Base-by-base conservation (phyloP, 2,888 invertebrate species). In the Hetaerina titia region DNA sequence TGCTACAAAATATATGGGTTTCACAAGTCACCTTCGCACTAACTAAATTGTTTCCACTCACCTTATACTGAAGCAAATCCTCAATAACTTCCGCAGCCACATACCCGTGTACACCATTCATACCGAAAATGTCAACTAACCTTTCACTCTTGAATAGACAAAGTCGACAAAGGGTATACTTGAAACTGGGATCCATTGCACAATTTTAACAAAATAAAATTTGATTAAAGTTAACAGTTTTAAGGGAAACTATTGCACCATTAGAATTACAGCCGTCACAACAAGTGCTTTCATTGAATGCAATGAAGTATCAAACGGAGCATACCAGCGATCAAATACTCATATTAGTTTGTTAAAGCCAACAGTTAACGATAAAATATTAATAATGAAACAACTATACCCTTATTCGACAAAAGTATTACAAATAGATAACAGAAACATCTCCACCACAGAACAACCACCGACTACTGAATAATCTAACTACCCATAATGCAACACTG, bases 51-150 rank as follows among this genome's bases (percentile, higher is more conserved):
- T 4, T 31, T 22, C 8, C 17, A 63, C 90, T 63, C 17, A 90
- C 90, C 63, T 90, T 90, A 63, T 64, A 63, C 31, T 90, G 90
- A 64, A 90, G 64, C 25, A 90, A 90, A 63, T 90, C 90, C 19
- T 60, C 63, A 6, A 90, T 90, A 63, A 90, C 90, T n/a, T 90
- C 90, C 17, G 90, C 90, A 31, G 90, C 90, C 31, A 63, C 31
- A 64, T 90, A 90, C 15, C 90, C 90, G 31, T 90, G 90, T 19
- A 60, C 63, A 90, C 90, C 90, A 63, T 90, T 90, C 63, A 63
- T 63, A 31, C 63, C 90, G 25, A 90, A 90, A 64, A 90, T 63
- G 63, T 90, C 63, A 31, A 90, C 31, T 45, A 90, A 60, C 31
- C 90, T 60, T 19, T 90, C 90, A 63, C 63, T 90, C 17, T 90